Percentiles rank a stretch among this genome's conserved stretches.
Evolutionary conservation across 2,113 vertebrate species (phyloP).

Genomic region (Apeltes quadracus): DNA sequence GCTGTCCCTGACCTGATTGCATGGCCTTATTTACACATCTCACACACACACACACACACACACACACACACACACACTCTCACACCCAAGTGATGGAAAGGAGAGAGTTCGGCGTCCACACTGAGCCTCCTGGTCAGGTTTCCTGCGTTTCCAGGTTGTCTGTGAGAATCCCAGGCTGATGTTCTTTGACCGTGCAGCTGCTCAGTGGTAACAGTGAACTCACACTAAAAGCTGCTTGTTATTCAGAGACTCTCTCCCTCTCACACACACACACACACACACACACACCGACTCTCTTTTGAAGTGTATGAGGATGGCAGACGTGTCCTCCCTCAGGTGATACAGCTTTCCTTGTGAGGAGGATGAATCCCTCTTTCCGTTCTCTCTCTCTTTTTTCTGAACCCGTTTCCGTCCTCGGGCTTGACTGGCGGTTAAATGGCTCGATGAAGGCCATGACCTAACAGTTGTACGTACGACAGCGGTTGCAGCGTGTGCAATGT

Average conservation of each 20-base stretch:
- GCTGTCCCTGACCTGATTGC: slow-evolving; percentile 13
- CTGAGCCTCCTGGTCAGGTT: neutral
- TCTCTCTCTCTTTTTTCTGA: neutral
- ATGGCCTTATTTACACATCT: neutral
- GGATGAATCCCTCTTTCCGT: neutral
- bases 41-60: slow-evolving; percentile 20
- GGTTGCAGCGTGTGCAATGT: neutral
- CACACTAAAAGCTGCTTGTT: neutral
- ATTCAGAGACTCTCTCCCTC: slow-evolving; percentile 9
- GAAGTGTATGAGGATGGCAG: neutral
- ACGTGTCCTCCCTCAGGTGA: slow-evolving; percentile 8
- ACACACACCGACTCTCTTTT: neutral
- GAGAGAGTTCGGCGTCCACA: neutral
- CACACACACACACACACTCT: slow-evolving; percentile 20
- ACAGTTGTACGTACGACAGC: neutral
- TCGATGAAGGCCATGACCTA: neutral
- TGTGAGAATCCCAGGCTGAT: neutral
- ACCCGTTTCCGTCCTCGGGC: neutral
- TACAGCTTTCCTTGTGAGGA: slow-evolving; percentile 14
- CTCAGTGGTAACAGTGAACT: neutral
- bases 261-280: slow-evolving; percentile 4
- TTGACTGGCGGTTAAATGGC: neutral
- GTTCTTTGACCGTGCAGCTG: slow-evolving; percentile 4
- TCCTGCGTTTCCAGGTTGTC: slow-evolving; percentile 1
- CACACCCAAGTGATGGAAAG: neutral